Evolutionary conservation across 2,797 vertebrate species (phyloP).

Genomic region (Karalla daura): DNA sequence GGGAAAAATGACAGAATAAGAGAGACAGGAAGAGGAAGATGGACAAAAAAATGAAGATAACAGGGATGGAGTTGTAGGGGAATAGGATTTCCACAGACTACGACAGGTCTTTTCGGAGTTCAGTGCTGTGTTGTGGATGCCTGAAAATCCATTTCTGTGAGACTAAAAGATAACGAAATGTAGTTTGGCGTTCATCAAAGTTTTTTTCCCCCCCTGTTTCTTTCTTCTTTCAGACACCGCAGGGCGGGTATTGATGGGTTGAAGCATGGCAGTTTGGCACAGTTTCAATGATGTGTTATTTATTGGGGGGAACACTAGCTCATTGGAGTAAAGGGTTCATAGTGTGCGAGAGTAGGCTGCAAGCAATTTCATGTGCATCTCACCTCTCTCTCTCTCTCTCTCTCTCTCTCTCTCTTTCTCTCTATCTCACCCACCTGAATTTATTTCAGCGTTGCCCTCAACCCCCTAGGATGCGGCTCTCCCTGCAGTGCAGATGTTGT

Average conservation of each 20-base stretch:
- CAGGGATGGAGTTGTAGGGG: constrained; percentile 19
- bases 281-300: constrained; percentile 67
- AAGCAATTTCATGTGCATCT: constrained; percentile 46
- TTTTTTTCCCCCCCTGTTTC: constrained; percentile 49
- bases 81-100: constrained; percentile 59
- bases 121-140: constrained; percentile 70
- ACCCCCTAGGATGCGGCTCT: constrained; percentile 11
- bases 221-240: constrained; percentile 23
- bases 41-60: constrained; percentile 44
- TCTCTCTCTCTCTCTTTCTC: no score
- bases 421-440: constrained; percentile 46
- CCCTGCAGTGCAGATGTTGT: constrained; percentile 12
- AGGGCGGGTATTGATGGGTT: constrained; percentile 42
- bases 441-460: constrained; percentile 33
- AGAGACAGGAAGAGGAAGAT: constrained; percentile 44
- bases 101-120: constrained; percentile 61
- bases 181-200: constrained; percentile 73
- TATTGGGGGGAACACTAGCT: constrained; percentile 52
- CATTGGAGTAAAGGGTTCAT: constrained; percentile 45
- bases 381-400: constrained; percentile 34
- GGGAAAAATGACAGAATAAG: constrained; percentile 45
- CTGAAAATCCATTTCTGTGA: constrained; percentile 73
- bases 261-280: constrained; percentile 68
- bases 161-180: constrained; percentile 73
- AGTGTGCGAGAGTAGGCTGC: constrained; percentile 22